Evolutionary conservation across 2,113 vertebrate species (phyloP).

Genomic region (Gadus chalcogrammus): DNA sequence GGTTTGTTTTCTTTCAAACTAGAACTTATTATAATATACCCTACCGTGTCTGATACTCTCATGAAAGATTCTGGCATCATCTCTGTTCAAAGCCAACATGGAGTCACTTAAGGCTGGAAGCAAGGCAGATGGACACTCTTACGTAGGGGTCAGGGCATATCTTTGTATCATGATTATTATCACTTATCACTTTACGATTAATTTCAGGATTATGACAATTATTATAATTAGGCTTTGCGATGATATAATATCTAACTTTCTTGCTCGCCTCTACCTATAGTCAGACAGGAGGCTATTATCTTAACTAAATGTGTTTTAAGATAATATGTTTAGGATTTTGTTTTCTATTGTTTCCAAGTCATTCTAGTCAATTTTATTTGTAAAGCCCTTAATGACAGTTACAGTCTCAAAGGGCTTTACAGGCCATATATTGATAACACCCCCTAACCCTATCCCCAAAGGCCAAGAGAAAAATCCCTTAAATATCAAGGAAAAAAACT

Average conservation of each 20-base stretch:
- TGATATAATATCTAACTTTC: constrained; percentile 1
- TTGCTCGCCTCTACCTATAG: too few species aligned
- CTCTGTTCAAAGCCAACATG: constrained; percentile 74
- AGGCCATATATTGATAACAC: too few species aligned
- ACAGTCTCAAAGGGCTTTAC: too few species aligned
- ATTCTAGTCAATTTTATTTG: too few species aligned
- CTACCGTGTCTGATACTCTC: constrained; percentile 74
- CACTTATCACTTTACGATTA: background rate
- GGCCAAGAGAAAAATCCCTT: too few species aligned
- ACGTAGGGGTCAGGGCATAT: constrained; percentile 38
- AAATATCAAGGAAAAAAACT: too few species aligned
- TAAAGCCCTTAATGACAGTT: too few species aligned
- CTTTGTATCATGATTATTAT: background rate
- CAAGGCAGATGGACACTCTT: constrained; percentile 68
- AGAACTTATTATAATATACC: constrained; percentile 58
- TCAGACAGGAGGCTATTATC: too few species aligned
- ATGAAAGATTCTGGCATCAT: constrained; percentile 74
- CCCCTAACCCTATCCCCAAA: too few species aligned
- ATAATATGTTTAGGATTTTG: too few species aligned
- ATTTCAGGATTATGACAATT: constrained; percentile 26
- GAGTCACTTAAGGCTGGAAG: constrained; percentile 72
- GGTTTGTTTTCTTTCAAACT: constrained; percentile 18
- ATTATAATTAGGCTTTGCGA: constrained; percentile 4
- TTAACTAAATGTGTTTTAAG: too few species aligned
- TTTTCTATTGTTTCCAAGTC: too few species aligned